Conservation (phyloP, 2,797 vertebrate genomes). For the Gobionotothen gibberifrons region DNA sequence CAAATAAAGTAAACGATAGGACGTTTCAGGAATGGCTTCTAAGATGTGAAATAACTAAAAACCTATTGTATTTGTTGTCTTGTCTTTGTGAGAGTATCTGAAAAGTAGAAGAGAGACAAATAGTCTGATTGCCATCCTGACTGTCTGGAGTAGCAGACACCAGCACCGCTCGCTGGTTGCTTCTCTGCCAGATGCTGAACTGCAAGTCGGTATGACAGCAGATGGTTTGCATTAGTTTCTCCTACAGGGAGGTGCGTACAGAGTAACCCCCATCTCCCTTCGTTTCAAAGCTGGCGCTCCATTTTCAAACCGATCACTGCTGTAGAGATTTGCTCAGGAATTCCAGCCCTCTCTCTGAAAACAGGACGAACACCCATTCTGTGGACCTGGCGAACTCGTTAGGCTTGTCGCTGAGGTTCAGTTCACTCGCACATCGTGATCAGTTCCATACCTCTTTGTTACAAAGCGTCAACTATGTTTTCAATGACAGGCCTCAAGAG, state of each 20-base stretch:
- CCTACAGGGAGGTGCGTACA: slow-evolving; percentile 80
- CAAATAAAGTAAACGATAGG: background rate
- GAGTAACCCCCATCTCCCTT: slow-evolving; percentile 79
- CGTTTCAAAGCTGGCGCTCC: slow-evolving; percentile 71
- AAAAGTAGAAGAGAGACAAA: slow-evolving; percentile 38
- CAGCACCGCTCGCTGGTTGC: slow-evolving; percentile 77
- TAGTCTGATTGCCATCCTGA: slow-evolving; percentile 61
- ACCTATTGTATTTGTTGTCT: background rate
- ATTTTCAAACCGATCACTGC: slow-evolving; percentile 75
- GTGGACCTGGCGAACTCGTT: slow-evolving; percentile 79
- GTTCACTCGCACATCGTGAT: slow-evolving; percentile 40
- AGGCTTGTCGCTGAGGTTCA: slow-evolving; percentile 63
- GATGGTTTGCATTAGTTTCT: slow-evolving; percentile 88
- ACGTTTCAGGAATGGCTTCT: background rate
- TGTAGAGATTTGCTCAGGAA: slow-evolving; percentile 76
- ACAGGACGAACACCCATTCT: slow-evolving; percentile 70
- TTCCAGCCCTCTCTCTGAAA: slow-evolving; percentile 66
- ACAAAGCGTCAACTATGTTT: slow-evolving; percentile 31
- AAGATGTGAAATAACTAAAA: background rate
- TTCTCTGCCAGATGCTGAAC: slow-evolving; percentile 83
- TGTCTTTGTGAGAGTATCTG: slow-evolving; percentile 3
- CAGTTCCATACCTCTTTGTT: slow-evolving; percentile 43
- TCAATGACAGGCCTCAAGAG: slow-evolving; percentile 28
- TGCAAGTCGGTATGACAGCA: slow-evolving; percentile 84
- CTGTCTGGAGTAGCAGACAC: slow-evolving; percentile 81